These are phyloP conservation scores for Steatocranus sp. DNA, from an alignment of 2,797 vertebrate genomes.

Conservation along the genomic window DNA sequence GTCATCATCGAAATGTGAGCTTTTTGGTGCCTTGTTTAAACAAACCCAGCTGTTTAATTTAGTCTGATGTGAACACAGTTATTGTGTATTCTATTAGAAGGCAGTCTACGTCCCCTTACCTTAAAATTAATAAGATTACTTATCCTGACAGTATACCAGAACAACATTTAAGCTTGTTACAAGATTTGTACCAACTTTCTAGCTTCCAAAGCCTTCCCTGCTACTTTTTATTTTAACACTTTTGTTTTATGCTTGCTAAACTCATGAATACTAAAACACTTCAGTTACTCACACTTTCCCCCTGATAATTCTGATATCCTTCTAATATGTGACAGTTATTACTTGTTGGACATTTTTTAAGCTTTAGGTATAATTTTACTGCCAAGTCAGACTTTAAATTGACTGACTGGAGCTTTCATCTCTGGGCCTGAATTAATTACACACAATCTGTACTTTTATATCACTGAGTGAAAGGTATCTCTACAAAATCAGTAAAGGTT, in stretches of 20 bases:
- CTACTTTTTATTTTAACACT: not conserved
- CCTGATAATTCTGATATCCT: not conserved
- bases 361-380: not conserved
- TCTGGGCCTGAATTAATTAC: not conserved
- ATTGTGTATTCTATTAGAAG: not conserved
- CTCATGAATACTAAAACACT: not conserved
- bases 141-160: not conserved
- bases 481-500: not conserved
- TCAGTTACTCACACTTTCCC: not conserved
- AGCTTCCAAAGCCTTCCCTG: not conserved
- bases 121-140: not conserved
- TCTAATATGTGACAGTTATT: not conserved
- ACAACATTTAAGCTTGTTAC: not conserved
- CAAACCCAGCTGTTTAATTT: not conserved
- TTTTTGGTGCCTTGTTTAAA: not conserved
- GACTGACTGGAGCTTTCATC: not conserved
- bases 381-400: not conserved
- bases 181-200: not conserved
- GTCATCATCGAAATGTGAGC: not conserved
- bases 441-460: not conserved
- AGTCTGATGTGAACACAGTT: not conserved
- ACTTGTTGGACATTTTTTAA: not conserved
- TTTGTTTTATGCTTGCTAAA: not conserved
- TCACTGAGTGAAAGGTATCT: not conserved
- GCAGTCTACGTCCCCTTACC: not conserved